These are phyloP conservation scores for Aproaerema taeniolella DNA, from an alignment of 2,888 invertebrate species.

Conservation along the genomic window DNA sequence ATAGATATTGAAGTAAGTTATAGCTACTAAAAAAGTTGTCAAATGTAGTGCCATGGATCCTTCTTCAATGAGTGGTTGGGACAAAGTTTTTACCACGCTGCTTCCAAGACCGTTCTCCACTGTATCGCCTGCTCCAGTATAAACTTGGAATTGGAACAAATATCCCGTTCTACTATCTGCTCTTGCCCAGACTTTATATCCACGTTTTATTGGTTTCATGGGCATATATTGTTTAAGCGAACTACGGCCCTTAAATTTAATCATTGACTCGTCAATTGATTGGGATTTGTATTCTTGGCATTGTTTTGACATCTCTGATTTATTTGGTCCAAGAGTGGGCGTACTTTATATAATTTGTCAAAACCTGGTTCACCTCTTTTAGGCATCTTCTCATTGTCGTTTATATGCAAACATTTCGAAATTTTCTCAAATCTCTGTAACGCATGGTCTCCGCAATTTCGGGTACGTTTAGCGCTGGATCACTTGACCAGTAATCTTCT, in stretches of 20 bases:
- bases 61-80: slow-evolving; percentile 7
- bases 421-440: slow-evolving; percentile 25
- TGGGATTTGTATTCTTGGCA: slow-evolving; percentile 5
- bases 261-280: slow-evolving; percentile 20
- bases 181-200: slow-evolving; percentile 14
- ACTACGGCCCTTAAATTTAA: slow-evolving; percentile 19
- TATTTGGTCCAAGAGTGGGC: neutral
- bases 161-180: slow-evolving; percentile 11
- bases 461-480: slow-evolving; percentile 24
- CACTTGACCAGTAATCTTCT: slow-evolving; percentile 25
- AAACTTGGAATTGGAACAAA: slow-evolving; percentile 8
- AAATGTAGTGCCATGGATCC: slow-evolving; percentile 17
- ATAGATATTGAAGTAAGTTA: slow-evolving; percentile 14
- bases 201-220: slow-evolving; percentile 18
- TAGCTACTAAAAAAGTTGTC: slow-evolving; percentile 19
- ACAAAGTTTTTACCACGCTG: slow-evolving; percentile 5
- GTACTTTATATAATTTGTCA: slow-evolving; percentile 12
- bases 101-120: slow-evolving; percentile 6
- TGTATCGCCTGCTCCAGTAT: slow-evolving; percentile 8
- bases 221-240: slow-evolving; percentile 20
- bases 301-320: neutral
- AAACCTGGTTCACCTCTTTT: slow-evolving; percentile 4
- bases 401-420: slow-evolving; percentile 26
- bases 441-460: slow-evolving; percentile 16
- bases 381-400: slow-evolving; percentile 17